Evolutionary conservation across 1,140 invertebrate genomes (phyloP).

Genomic region (Macrobrachium rosenbergii): DNA sequence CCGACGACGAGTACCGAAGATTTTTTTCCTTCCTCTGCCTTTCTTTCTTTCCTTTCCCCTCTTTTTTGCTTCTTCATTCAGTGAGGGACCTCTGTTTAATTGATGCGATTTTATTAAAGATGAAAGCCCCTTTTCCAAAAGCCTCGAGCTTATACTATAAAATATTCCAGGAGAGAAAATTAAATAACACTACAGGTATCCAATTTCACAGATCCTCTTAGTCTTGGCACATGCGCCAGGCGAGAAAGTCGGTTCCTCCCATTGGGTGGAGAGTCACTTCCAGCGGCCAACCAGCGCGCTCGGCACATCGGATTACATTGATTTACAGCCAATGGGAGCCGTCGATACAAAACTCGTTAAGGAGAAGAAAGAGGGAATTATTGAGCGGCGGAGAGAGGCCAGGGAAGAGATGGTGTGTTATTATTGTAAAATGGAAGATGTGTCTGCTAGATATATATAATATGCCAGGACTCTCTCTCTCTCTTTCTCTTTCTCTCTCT

Average conservation of each 20-base stretch:
- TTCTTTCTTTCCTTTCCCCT: neutral
- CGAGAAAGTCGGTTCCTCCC: conserved; percentile 32
- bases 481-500: neutral
- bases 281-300: neutral
- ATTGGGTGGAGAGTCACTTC: conserved; percentile 31
- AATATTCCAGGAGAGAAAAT: conserved; percentile 50
- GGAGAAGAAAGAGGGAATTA: conserved; percentile 50
- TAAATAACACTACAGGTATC: conserved; percentile 53
- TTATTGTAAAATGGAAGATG: conserved; percentile 45
- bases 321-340: conserved; percentile 34
- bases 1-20: neutral
- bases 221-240: conserved; percentile 12
- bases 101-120: conserved; percentile 51
- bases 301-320: conserved; percentile 39
- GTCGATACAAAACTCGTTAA: conserved; percentile 40
- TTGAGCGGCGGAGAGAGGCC: conserved; percentile 31
- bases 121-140: conserved; percentile 44
- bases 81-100: conserved; percentile 41
- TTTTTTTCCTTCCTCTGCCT: neutral
- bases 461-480: neutral
- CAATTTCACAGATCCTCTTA: conserved; percentile 44
- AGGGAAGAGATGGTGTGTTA: conserved; percentile 42
- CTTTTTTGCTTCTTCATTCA: conserved; percentile 23
- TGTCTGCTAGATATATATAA: conserved; percentile 33
- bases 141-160: conserved; percentile 47